phyloP scores from a whole-genome alignment of 1,140 invertebrate genomes.

The Phymorhynchus buccinoides region DNA sequence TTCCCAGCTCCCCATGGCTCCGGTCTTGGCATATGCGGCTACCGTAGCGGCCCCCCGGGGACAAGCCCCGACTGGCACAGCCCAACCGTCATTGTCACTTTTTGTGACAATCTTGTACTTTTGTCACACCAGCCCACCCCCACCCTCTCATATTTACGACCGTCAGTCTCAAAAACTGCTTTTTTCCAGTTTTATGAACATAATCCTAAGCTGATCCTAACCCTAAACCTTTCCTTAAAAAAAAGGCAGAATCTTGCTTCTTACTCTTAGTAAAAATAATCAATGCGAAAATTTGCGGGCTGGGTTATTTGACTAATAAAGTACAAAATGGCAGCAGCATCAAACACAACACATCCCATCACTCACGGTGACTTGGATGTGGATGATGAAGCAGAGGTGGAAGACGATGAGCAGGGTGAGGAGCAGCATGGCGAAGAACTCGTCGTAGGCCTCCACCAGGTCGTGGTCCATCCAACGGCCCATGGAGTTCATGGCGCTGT shows the following conservation, averaged over 20 bases:
- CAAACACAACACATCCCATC: background rate
- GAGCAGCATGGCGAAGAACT: constrained; percentile 50
- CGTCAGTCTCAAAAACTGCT: background rate
- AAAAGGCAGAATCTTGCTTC: too few species aligned
- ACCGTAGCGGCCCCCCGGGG: too few species aligned
- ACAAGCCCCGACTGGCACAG: too few species aligned
- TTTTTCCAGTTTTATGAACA: too few species aligned
- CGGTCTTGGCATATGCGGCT: too few species aligned
- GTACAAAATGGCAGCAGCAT: too few species aligned
- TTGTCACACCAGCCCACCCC: background rate
- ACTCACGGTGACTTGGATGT: constrained; percentile 62
- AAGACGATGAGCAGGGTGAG: constrained; percentile 55
- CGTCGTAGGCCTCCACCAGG: constrained; percentile 53
- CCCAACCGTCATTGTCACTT: too few species aligned
- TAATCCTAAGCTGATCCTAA: too few species aligned
- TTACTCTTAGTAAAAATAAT: background rate
- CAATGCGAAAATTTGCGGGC: background rate
- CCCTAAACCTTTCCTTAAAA: too few species aligned
- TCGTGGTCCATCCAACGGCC: constrained; percentile 27
- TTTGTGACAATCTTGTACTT: too few species aligned
- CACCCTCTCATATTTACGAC: background rate
- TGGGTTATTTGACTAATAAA: background rate
- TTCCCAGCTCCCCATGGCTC: too few species aligned
- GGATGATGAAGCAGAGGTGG: constrained; percentile 59
- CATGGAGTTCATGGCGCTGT: constrained; percentile 55